These are phyloP conservation scores for Turnix velox DNA, from an alignment of 2,113 vertebrate species.

Conservation along the genomic window DNA sequence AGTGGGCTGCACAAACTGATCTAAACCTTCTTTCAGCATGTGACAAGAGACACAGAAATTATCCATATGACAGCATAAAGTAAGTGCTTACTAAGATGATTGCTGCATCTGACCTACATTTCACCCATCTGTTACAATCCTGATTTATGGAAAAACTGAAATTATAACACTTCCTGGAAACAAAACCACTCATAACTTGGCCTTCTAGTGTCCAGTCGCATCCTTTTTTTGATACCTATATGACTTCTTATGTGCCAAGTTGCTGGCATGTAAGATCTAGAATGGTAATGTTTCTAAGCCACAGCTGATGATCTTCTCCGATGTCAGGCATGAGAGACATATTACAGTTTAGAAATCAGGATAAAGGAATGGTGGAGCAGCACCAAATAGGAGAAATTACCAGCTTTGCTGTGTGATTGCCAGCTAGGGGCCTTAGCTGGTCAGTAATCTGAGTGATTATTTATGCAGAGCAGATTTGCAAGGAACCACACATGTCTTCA, in stretches of 20 bases:
- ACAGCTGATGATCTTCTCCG: constrained; percentile 14
- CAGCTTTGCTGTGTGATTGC: background rate
- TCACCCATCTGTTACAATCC: constrained; percentile 59
- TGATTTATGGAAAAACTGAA: constrained; percentile 53
- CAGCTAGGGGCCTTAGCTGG: background rate
- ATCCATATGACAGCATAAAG: constrained; percentile 12
- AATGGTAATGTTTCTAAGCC: constrained; percentile 7
- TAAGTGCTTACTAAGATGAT: constrained; percentile 41
- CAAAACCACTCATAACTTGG: background rate
- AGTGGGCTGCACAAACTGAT: background rate
- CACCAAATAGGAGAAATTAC: background rate
- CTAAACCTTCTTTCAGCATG: background rate
- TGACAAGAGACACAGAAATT: background rate
- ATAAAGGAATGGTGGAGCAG: background rate
- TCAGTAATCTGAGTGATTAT: constrained; percentile 13
- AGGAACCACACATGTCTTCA: background rate
- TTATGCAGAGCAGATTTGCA: constrained; percentile 27
- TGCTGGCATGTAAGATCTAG: background rate
- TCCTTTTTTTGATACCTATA: background rate
- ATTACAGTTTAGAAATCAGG: background rate
- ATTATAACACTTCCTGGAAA: background rate
- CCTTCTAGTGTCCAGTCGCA: background rate
- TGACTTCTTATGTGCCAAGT: constrained; percentile 6
- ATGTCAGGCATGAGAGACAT: background rate
- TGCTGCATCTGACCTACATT: constrained; percentile 63